phyloP scores from a whole-genome alignment of 2,113 vertebrate genomes.

The Alectura lathami region DNA sequence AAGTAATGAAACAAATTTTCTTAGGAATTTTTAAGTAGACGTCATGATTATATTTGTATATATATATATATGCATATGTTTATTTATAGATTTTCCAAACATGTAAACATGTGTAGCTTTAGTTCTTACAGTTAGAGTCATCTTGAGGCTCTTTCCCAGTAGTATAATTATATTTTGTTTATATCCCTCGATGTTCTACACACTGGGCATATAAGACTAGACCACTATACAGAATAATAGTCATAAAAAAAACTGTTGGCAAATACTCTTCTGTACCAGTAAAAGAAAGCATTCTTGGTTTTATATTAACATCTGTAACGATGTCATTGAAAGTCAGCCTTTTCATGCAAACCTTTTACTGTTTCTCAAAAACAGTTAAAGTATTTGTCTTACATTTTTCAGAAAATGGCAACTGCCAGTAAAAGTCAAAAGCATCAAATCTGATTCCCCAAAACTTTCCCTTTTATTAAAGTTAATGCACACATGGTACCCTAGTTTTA shows the following conservation, averaged over 20 bases:
- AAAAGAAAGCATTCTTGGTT: not conserved
- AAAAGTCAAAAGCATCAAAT: not conserved
- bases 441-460: not conserved
- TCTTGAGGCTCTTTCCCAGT: not conserved
- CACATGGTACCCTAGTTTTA: not conserved
- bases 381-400: not conserved
- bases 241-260: too few relatives aligned
- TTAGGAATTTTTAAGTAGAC: not conserved
- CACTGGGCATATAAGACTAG: not conserved
- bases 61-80: not conserved
- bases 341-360: not conserved
- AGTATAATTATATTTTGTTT: not conserved
- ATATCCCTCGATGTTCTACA: not conserved
- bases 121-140: not conserved
- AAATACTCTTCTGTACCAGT: not conserved
- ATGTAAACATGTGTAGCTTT: not conserved
- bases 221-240: not conserved
- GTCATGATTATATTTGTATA: not conserved
- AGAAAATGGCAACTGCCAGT: not conserved
- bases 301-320: not conserved
- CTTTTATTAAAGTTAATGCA: not conserved
- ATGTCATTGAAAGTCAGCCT: not conserved
- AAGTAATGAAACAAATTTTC: not conserved
- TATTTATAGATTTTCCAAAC: not conserved
- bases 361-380: not conserved